Evolutionary conservation across 1,140 invertebrate genomes (phyloP).

Genomic region (Melitaea cinxia): DNA sequence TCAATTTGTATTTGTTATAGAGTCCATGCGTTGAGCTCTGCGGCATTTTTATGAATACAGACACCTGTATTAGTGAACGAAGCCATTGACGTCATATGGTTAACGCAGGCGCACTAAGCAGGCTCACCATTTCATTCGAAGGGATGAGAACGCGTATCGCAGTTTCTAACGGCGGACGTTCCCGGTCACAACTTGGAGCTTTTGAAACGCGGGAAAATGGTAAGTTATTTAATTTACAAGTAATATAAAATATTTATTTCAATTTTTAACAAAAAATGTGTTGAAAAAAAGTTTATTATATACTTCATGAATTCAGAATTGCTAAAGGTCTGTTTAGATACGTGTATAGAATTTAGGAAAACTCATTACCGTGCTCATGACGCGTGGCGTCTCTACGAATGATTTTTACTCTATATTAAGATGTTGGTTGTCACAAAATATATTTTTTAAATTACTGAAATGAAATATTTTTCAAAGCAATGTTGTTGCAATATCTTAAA

Average conservation of each 20-base stretch:
- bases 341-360: neutral
- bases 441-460: no score
- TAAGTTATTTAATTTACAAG: constrained; percentile 40
- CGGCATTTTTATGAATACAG: constrained; percentile 56
- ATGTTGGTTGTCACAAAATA: no score
- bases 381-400: neutral
- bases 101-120: constrained; percentile 49
- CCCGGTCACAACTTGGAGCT: constrained; percentile 33
- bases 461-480: no score
- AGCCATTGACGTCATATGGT: constrained; percentile 73
- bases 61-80: constrained; percentile 74
- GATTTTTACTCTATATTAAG: no score
- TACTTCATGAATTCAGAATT: neutral
- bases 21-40: constrained; percentile 36
- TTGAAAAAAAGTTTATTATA: neutral
- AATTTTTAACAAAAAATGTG: neutral
- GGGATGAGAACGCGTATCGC: constrained; percentile 52
- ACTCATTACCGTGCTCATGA: neutral
- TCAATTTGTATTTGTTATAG: constrained; percentile 22
- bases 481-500: no score
- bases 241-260: neutral
- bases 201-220: constrained; percentile 61
- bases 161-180: constrained; percentile 45
- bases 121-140: constrained; percentile 21
- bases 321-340: neutral